Base-by-base conservation (phyloP, 2,888 invertebrate species). In the Clusia tigrina region DNA sequence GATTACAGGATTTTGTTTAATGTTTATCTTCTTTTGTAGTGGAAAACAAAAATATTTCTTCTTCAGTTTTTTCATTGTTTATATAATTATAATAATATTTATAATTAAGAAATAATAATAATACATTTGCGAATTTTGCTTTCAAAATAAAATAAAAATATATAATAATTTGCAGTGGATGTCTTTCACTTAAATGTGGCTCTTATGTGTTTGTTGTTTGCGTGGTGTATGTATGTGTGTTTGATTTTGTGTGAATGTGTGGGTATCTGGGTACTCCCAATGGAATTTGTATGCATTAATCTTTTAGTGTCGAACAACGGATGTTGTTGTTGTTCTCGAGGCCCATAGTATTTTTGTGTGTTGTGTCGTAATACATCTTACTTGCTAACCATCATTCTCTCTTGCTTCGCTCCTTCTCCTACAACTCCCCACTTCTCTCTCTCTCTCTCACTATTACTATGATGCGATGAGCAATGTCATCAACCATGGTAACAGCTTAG, bases 401-500 rank as follows among this genome's bases (percentile, higher is more conserved):
- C 46, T 42, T 60, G 63, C 68, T 66, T 54, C 66, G 65, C 65
- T 70, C 66, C 60, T 52, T 37, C 54, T 24, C 32, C 62, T 23
- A 58, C 62, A 54, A 68, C 64, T 62, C 68, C 64, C 62, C 57
- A 64, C 68, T 69, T 65, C 68, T 60, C 64, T 17, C 6, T 51
- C 22, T 10, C 12, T 20, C 20, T 51, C 12, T 9, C 32, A 60
- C 63, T 65, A 65, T 60, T 62, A 69, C 65, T 60, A 65, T 66
- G 48, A 53, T 52, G 60, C 54, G 53, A 22, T 24, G 56, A 51
- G 54, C 58, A 60, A 58, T 63, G 59, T 62, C 10, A 51, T 54
- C n/a, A 58, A 60, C 63, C 62, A 53, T 58, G n/a, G n/a, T n/a
- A 62, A 65, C 67, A 26, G 70, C 72, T 90, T 95, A 95, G 92